Conservation (phyloP, 2,113 vertebrate species). For the Seriola dumerili region DNA sequence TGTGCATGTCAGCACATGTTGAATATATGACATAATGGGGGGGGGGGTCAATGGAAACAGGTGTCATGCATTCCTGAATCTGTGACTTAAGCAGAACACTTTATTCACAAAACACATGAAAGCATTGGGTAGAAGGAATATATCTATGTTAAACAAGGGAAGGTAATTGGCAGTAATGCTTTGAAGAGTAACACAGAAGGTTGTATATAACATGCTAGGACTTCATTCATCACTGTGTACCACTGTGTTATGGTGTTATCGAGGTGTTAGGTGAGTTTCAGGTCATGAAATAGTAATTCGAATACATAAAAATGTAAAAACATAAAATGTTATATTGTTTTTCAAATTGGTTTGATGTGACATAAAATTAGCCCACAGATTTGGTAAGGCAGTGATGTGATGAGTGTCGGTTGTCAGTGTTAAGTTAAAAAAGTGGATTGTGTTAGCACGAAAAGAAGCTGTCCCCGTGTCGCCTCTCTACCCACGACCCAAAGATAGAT, state of each 20-base stretch:
- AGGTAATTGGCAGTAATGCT: constrained; percentile 8
- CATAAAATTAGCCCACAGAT: too few relatives aligned
- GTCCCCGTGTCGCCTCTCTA: too few relatives aligned
- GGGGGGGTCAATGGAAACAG: constrained; percentile 42
- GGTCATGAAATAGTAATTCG: not conserved
- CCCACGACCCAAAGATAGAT: too few relatives aligned
- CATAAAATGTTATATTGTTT: not conserved
- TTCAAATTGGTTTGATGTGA: not conserved
- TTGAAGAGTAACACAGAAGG: constrained; percentile 8
- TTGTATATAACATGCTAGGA: not conserved
- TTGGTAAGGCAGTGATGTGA: too few relatives aligned
- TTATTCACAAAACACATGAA: constrained; percentile 41
- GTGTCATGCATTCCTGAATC: constrained; percentile 15
- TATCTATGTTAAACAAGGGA: constrained; percentile 3
- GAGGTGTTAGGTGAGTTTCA: not conserved
- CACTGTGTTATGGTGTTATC: too few relatives aligned
- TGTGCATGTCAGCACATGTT: constrained; percentile 41
- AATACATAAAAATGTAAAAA: too few relatives aligned
- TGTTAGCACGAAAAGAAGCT: too few relatives aligned
- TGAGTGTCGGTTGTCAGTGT: too few relatives aligned
- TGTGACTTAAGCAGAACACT: constrained; percentile 16
- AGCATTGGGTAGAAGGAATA: constrained; percentile 22
- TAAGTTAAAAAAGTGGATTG: too few relatives aligned
- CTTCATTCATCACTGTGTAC: not conserved
- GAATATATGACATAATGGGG: constrained; percentile 39